A percentile compares a stretch with the other conserved stretches of the same genome.
phyloP scores from a whole-genome alignment of 2,113 vertebrate species.

The Silurus meridionalis region DNA sequence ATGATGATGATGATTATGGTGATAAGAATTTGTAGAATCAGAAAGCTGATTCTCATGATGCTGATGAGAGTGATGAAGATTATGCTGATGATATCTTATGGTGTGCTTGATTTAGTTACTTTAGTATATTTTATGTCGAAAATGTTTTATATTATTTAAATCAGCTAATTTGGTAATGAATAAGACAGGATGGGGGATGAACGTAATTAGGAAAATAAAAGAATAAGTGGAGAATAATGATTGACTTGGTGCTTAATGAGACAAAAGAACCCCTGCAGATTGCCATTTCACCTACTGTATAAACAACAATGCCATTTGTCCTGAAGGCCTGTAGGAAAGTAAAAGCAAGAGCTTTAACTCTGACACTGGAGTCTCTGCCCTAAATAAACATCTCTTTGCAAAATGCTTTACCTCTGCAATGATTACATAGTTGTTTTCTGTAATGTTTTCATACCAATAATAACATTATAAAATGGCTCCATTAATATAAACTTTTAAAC shows the following conservation, averaged over 20 bases:
- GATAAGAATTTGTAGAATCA: too few relatives aligned
- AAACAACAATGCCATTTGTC: background rate
- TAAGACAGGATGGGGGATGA: background rate
- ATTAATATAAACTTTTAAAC: background rate
- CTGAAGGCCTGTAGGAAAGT: background rate
- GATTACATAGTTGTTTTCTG: background rate
- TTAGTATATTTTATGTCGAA: background rate
- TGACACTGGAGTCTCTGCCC: background rate
- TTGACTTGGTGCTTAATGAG: background rate
- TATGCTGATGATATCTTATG: background rate
- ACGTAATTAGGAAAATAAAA: too few relatives aligned
- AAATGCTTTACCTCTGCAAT: background rate
- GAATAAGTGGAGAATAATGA: background rate
- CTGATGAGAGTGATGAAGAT: background rate
- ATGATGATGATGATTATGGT: background rate
- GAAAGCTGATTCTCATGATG: too few relatives aligned
- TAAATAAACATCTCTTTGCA: background rate
- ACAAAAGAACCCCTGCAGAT: background rate
- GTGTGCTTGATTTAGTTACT: background rate
- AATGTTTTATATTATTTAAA: constrained; percentile 17
- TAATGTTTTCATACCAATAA: background rate
- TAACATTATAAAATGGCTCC: background rate
- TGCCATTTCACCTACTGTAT: background rate
- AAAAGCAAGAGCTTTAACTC: background rate
- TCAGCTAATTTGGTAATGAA: constrained; percentile 28